Evolutionary conservation across 2,113 vertebrate genomes (phyloP).

Genomic region (Dromas ardeola): DNA sequence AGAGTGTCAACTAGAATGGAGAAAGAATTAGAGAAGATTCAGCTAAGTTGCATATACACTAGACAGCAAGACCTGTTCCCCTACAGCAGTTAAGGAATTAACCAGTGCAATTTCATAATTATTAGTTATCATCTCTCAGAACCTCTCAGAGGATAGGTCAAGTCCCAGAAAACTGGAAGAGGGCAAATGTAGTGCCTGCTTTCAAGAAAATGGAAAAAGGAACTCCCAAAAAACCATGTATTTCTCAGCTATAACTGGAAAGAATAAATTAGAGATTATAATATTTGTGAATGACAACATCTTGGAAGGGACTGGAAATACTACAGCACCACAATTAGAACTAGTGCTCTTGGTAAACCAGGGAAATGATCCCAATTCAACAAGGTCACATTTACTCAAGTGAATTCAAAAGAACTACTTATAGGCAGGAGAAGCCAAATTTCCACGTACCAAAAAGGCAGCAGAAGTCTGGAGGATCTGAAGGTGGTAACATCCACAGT

Average conservation of each 20-base stretch:
- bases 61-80: neutral
- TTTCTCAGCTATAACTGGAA: neutral
- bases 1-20: neutral
- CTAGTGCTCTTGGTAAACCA: neutral
- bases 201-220: neutral
- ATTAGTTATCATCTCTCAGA: neutral
- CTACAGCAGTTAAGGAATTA: slow-evolving; percentile 26
- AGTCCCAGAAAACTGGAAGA: neutral
- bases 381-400: neutral
- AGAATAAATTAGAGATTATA: neutral
- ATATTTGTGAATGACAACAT: neutral
- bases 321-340: neutral
- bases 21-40: slow-evolving; percentile 16
- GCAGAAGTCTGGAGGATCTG: slow-evolving; percentile 9
- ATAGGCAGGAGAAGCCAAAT: neutral
- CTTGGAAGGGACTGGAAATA: neutral
- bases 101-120: slow-evolving; percentile 4
- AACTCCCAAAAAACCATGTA: neutral
- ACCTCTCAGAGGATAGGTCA: neutral
- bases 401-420: neutral
- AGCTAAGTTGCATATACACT: neutral
- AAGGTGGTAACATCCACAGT: neutral
- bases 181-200: neutral
- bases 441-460: neutral
- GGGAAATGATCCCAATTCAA: neutral